Evolutionary conservation across 2,113 vertebrate species (phyloP).

Genomic region (Menidia beryllina): DNA sequence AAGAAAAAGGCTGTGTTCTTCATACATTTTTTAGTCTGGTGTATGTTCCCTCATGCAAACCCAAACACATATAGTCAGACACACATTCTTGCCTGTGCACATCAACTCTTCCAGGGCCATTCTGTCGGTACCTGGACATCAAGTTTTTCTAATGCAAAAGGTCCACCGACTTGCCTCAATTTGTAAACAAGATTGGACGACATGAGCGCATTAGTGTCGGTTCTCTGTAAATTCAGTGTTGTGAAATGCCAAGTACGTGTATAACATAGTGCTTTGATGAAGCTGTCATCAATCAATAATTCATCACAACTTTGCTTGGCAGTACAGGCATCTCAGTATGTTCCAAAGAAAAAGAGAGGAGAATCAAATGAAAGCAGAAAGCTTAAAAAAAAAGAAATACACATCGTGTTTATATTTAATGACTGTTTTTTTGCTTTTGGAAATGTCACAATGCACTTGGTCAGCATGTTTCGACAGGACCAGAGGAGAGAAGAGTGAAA

Average conservation of each 20-base stretch:
- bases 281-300: slow-evolving; percentile 83
- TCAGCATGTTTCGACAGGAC: slow-evolving; percentile 73
- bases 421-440: slow-evolving; percentile 63
- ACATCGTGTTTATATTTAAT: slow-evolving; percentile 72
- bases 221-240: slow-evolving; percentile 82
- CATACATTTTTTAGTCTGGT: slow-evolving; percentile 88
- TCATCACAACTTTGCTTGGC: slow-evolving; percentile 82
- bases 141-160: slow-evolving; percentile 70
- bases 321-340: slow-evolving; percentile 77
- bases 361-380: slow-evolving; percentile 70
- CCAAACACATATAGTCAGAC: slow-evolving; percentile 51
- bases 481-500: slow-evolving; percentile 52
- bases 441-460: slow-evolving; percentile 71
- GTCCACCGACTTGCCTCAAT: slow-evolving; percentile 79
- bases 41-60: slow-evolving; percentile 71
- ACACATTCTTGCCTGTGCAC: slow-evolving; percentile 37
- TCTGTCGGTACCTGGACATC: slow-evolving; percentile 79
- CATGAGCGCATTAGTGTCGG: slow-evolving; percentile 85
- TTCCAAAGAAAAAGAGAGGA: slow-evolving; percentile 70
- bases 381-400: slow-evolving; percentile 40
- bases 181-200: slow-evolving; percentile 87
- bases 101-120: slow-evolving; percentile 79
- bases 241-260: slow-evolving; percentile 83
- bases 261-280: slow-evolving; percentile 77
- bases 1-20: slow-evolving; percentile 84